These are phyloP conservation scores for Dallia pectoralis DNA, from an alignment of 2,797 vertebrate genomes.

Conservation along the genomic window DNA sequence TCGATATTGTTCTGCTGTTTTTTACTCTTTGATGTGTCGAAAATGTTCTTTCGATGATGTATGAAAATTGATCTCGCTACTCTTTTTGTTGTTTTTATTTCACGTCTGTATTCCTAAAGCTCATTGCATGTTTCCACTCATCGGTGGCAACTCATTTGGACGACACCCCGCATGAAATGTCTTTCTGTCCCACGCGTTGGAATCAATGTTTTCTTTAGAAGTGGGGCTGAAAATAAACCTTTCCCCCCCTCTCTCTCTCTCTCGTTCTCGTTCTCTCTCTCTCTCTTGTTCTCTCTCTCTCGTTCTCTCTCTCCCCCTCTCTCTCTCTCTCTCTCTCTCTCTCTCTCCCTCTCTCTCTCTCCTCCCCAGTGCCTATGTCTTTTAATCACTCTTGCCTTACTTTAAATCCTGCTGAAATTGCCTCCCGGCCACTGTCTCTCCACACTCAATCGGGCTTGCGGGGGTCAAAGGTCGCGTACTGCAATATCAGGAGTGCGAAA, in stretches of 20 bases:
- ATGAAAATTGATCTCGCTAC: not conserved
- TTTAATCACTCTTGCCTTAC: slow-evolving; percentile 53
- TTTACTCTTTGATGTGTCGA: not conserved
- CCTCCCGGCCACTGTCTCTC: not conserved
- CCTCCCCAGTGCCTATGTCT: slow-evolving; percentile 35
- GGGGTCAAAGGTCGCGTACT: not conserved
- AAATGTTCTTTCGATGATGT: not conserved
- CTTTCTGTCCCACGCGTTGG: slow-evolving; percentile 10
- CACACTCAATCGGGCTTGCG: not conserved
- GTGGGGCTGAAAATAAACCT: slow-evolving; percentile 38
- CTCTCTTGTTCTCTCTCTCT: too few species aligned
- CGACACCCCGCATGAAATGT: slow-evolving; percentile 23
- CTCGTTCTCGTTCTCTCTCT: too few species aligned
- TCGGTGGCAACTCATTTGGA: slow-evolving; percentile 18
- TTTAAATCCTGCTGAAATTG: slow-evolving; percentile 17
- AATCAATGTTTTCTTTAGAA: slow-evolving; percentile 30
- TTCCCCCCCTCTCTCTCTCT: slow-evolving; percentile 30
- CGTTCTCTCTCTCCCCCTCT: slow-evolving; percentile 33
- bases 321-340: slow-evolving; percentile 49
- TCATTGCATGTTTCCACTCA: not conserved
- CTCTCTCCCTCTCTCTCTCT: slow-evolving; percentile 29
- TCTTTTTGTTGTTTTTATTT: not conserved
- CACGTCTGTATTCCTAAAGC: slow-evolving; percentile 10
- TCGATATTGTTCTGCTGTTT: too few species aligned
- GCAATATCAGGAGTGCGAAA: not conserved